Base-by-base conservation (phyloP, 2,888 invertebrate species). In the Itoplectis maculator region DNA sequence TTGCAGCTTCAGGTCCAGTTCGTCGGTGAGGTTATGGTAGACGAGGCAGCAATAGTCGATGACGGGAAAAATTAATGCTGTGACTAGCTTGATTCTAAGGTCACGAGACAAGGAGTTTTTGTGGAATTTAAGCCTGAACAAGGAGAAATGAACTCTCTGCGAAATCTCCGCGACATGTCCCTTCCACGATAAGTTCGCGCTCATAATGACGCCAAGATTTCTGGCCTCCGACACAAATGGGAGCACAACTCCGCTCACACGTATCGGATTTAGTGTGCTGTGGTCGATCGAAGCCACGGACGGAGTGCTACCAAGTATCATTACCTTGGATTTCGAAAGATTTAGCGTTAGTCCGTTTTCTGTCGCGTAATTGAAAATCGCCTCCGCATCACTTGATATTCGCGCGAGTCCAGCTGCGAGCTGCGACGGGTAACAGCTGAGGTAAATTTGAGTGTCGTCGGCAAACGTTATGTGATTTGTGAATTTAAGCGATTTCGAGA, bases 1-100 rank as follows among this genome's bases (percentile, higher is more conserved):
- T 20, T 74, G 65, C 15, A 74, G 74, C 2, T 61, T 61, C 5
- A 54, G 35, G 29, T 76, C 29, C 1, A 59, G 51, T 0, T 66
- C 59, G 6, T 40, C 74, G 0, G 74, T 47, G 18, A 65, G 7
- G 29, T 65, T 45, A 15, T 65, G 40, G 35, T 65, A 74, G 8
- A 74, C 74, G 7, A 74, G 40, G 63, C 65, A 65, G 37, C 74
- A 74, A 13, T 74, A 74, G 20, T 74, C 74, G 11, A 47, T 13
- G 18, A 47, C n/a, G 9, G 74, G 65, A 18, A 45, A 49, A 23
- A 74, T 45, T 0, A 74, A 65, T 8, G 74, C 15, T 5, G 65
- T 0, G 0, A 74, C 29, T 11, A 74, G 35, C 29, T 74, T 42
- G n/a, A 11, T 29, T 13, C 56, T 37, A 2, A 72, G 11, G 15